Evolutionary conservation across 2,888 invertebrate genomes (phyloP).

Genomic region (Enchytraeus crypticus): DNA sequence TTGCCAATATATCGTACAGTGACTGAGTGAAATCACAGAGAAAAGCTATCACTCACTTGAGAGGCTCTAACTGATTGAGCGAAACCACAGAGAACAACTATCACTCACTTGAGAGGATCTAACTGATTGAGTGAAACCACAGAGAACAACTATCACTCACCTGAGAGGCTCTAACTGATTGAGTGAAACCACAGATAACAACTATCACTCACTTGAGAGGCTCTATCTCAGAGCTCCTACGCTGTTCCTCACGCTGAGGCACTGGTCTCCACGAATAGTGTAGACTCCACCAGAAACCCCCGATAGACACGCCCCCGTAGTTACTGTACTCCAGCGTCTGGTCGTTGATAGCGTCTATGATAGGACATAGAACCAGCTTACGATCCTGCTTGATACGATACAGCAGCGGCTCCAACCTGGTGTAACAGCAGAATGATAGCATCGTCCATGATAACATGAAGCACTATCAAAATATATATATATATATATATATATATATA

Average conservation of each 20-base stretch:
- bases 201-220: slow-evolving; percentile 44
- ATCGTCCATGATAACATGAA: not conserved
- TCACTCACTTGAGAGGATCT: no score
- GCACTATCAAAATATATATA: not conserved
- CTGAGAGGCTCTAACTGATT: no score
- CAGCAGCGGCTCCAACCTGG: slow-evolving; percentile 73
- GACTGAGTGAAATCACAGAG: no score
- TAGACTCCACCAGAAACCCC: slow-evolving; percentile 56
- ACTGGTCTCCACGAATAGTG: slow-evolving; percentile 73
- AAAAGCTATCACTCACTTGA: no score
- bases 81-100: no score
- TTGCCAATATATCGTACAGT: no score
- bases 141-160: no score
- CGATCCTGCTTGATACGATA: slow-evolving; percentile 71
- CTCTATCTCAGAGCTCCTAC: slow-evolving; percentile 32
- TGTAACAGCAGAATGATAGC: not conserved
- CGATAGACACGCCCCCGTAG: slow-evolving; percentile 39
- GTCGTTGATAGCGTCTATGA: slow-evolving; percentile 86
- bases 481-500: not conserved
- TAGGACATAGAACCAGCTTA: slow-evolving; percentile 77
- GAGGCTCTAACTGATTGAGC: no score
- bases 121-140: no score
- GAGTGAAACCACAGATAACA: no score
- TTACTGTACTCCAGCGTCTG: slow-evolving; percentile 55
- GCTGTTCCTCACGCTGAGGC: slow-evolving; percentile 33